Evolutionary conservation across 2,888 invertebrate species (phyloP).

Genomic region (Dorcus hopei): DNA sequence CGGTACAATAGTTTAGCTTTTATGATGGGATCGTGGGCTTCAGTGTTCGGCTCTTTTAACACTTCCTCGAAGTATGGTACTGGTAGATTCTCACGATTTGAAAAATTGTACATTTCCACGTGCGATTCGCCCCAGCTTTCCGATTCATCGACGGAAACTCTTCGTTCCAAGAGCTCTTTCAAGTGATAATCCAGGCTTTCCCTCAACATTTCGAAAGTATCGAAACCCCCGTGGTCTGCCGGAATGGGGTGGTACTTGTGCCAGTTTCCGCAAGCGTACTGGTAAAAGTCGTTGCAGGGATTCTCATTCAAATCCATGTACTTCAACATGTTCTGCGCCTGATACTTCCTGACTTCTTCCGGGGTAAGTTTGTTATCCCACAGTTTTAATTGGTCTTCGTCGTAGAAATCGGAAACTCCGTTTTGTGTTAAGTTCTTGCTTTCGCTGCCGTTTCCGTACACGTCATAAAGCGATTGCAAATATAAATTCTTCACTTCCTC

Average conservation of each 20-base stretch:
- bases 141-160: slow-evolving; percentile 36
- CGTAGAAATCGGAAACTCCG: background rate
- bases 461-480: no score
- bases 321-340: slow-evolving; percentile 66
- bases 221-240: slow-evolving; percentile 82
- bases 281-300: slow-evolving; percentile 81
- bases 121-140: slow-evolving; percentile 12
- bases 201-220: slow-evolving; percentile 85
- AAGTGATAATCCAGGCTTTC: slow-evolving; percentile 74
- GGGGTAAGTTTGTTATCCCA: slow-evolving; percentile 13
- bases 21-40: slow-evolving; percentile 59
- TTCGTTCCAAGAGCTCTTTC: slow-evolving; percentile 59
- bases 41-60: slow-evolving; percentile 7
- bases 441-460: no score
- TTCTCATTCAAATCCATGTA: slow-evolving; percentile 72
- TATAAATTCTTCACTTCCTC: no score
- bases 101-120: slow-evolving; percentile 12
- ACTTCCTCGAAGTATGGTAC: slow-evolving; percentile 16
- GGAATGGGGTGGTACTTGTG: slow-evolving; percentile 80
- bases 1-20: slow-evolving; percentile 83
- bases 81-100: slow-evolving; percentile 7
- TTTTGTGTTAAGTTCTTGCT: background rate
- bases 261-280: slow-evolving; percentile 87
- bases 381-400: slow-evolving; percentile 6
- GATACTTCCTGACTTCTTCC: slow-evolving; percentile 13